These are phyloP conservation scores for Caenorhabditis latens DNA, from an alignment of 1,140 invertebrate genomes.

Conservation along the genomic window DNA sequence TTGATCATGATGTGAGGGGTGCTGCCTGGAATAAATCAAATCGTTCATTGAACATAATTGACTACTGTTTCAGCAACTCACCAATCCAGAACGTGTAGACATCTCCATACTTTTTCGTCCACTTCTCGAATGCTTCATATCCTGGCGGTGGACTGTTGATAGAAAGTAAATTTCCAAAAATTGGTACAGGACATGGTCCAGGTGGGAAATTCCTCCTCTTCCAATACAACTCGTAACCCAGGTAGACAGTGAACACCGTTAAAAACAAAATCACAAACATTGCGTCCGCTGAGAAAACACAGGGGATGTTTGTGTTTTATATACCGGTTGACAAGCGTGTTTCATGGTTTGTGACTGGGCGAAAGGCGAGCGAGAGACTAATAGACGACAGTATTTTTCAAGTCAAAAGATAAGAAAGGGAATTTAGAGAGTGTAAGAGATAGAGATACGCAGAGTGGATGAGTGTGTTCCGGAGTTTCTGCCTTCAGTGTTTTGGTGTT, in stretches of 20 bases:
- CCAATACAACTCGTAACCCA: constrained; percentile 10
- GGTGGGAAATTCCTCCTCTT: constrained; percentile 1
- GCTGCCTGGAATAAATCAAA: background rate
- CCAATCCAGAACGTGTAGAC: constrained; percentile 38
- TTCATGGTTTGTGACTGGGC: constrained; percentile 3
- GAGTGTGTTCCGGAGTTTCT: constrained; percentile 10
- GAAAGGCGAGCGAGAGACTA: background rate
- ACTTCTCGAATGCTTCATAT: background rate
- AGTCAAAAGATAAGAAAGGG: background rate
- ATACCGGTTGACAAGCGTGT: background rate
- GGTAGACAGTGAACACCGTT: background rate
- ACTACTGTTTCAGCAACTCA: background rate
- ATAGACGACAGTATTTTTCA: background rate
- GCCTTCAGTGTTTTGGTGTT: background rate
- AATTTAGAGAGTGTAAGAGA: background rate
- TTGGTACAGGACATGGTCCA: constrained; percentile 4
- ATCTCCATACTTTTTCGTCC: constrained; percentile 22
- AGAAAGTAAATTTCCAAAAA: background rate
- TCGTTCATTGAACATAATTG: too few relatives aligned
- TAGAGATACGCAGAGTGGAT: background rate
- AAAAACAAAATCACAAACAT: constrained; percentile 18
- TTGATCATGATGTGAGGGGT: background rate
- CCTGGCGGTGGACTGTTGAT: background rate
- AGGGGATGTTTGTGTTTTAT: constrained; percentile 2
- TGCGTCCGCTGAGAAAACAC: background rate